Conservation (phyloP, 2,113 vertebrate genomes). For the Xenopus borealis region DNA sequence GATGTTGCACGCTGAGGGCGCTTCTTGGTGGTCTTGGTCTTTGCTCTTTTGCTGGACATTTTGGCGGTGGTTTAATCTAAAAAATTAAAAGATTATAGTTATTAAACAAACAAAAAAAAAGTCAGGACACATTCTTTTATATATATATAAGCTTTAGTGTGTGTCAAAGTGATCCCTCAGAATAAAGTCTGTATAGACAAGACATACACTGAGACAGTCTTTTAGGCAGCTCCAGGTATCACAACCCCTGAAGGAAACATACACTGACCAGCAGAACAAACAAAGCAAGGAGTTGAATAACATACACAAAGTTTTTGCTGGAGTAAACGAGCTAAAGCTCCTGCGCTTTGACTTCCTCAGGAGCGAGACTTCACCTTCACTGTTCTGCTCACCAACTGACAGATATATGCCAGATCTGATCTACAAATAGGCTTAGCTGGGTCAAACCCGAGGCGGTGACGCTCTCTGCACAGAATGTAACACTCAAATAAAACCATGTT, state of each 20-base stretch:
- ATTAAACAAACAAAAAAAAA: background rate
- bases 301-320: too few species aligned
- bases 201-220: too few species aligned
- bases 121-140: too few species aligned
- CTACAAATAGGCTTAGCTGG: constrained; percentile 12
- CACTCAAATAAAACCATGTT: constrained; percentile 6
- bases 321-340: too few species aligned
- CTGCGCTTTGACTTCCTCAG: too few species aligned
- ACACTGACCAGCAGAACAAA: too few species aligned
- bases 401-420: background rate
- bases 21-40: constrained; percentile 96
- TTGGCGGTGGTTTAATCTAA: constrained; percentile 53
- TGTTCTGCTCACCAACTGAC: background rate
- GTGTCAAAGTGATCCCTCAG: too few species aligned
- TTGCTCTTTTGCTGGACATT: constrained; percentile 96
- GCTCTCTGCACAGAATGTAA: constrained; percentile 4
- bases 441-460: background rate
- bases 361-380: background rate
- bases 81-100: constrained; percentile 15
- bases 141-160: too few species aligned
- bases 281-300: too few species aligned
- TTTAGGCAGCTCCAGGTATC: too few species aligned
- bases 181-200: too few species aligned
- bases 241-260: too few species aligned
- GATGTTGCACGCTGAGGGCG: constrained; percentile 94